Evolutionary conservation across 1,140 invertebrate species (phyloP).

Genomic region (Elysia chlorotica): DNA sequence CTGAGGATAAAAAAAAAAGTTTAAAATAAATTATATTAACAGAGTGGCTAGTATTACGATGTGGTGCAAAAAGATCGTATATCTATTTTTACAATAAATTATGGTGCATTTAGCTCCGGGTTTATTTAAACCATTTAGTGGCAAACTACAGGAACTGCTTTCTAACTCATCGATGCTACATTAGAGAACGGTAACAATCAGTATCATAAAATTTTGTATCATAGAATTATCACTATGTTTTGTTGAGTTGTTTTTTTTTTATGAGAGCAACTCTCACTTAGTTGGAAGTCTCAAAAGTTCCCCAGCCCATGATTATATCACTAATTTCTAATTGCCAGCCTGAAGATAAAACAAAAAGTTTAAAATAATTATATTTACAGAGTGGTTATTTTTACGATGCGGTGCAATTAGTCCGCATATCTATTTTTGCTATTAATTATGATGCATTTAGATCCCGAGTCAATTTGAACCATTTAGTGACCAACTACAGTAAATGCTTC

Average conservation of each 20-base stretch:
- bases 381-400: neutral
- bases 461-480: neutral
- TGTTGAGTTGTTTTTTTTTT: no score
- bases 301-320: no score
- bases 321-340: constrained; percentile 84
- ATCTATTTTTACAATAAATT: neutral
- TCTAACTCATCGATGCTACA: neutral
- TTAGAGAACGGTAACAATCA: no score
- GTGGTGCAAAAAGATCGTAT: neutral
- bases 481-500: neutral
- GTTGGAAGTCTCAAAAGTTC: no score
- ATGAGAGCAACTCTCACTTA: no score
- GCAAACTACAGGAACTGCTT: neutral
- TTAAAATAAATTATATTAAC: neutral
- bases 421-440: neutral
- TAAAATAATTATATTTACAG: neutral
- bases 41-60: neutral
- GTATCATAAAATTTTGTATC: no score
- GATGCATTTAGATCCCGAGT: neutral
- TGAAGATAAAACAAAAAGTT: constrained; percentile 62
- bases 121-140: neutral
- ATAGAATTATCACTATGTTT: no score
- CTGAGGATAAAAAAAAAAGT: constrained; percentile 63
- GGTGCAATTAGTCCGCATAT: neutral
- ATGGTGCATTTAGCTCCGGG: neutral